Evolutionary conservation across 2,797 vertebrate genomes (phyloP), one percentile per base, ranked within the genome.

Genomic region (Pseudopleuronectes americanus): DNA sequence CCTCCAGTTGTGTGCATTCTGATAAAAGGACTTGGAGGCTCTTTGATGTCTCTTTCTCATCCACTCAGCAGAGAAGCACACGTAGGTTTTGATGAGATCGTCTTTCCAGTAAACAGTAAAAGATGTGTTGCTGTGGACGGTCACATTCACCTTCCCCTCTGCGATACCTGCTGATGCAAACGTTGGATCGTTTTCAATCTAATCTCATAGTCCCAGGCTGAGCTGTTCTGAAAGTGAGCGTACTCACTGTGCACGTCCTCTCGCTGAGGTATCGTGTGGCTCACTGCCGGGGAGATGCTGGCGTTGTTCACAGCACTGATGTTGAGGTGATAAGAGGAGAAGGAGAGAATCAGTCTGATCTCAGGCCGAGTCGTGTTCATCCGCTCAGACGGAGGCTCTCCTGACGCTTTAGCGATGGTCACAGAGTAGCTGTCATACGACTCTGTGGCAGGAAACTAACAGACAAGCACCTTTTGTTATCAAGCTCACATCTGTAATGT

Each of bases 31-130:
- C 60, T 0, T 47, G 57, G 71, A 36, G 0, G 3, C 2, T 1
- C 55, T 12, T 45, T 53, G 69, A 1, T 76, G 69, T 10, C 64
- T 79, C 1, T n/a, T 84, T 28, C 13, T 56, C 64, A 88, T 89
- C 96, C 95, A 96, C 81, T 96, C 96, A 73, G 93, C 90, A 4
- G 90, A 92, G 65, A 89, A 96, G 90, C 95, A 96, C 57, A 84
- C 68, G 19, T 84, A 90, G 2, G 1, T 58, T 56, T 72, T 17
- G 36, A 66, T 60, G 8, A 81, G 76, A 33, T 88, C 45, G 19
- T 84, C 81, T 58, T 57, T 87, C 96, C 96, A 97, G 0, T 80
- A 84, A 64, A 96, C 24, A 0, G 84, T 84, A 8, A 95, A 90
- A 7, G 87, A 93, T 0, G 28, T 76, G 1, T 74, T 82, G 61